These are phyloP conservation scores for Echinops telfairi DNA, from an alignment of 2,113 vertebrate genomes.

Conservation along the genomic window DNA sequence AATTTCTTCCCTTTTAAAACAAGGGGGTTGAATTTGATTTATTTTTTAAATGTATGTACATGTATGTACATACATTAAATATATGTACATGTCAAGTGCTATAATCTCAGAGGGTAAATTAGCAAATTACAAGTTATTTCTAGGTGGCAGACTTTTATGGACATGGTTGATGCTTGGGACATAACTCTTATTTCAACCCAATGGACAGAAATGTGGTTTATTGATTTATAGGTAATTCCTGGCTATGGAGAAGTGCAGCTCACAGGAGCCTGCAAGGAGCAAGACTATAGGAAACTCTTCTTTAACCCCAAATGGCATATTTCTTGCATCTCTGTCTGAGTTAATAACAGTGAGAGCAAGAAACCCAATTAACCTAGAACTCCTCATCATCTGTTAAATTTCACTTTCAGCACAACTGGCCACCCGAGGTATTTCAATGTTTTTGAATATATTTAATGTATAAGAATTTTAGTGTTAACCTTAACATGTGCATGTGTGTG, in stretches of 20 bases:
- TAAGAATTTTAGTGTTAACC: constrained; percentile 33
- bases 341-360: background rate
- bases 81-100: constrained; percentile 12
- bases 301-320: background rate
- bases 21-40: background rate
- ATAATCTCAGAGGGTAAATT: background rate
- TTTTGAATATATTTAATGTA: background rate
- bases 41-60: constrained; percentile 8
- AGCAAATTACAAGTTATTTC: constrained; percentile 6
- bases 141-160: background rate
- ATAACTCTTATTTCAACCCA: background rate
- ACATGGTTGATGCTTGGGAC: background rate
- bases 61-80: no score
- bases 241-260: background rate
- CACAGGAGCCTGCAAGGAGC: background rate
- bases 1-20: constrained; percentile 9
- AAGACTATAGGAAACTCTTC: background rate
- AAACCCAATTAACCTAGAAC: constrained; percentile 12
- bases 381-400: background rate
- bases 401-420: background rate
- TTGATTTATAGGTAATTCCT: background rate
- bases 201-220: background rate
- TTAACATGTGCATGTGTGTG: background rate
- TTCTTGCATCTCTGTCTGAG: constrained; percentile 5
- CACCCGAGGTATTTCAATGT: background rate